Evolutionary conservation across 2,113 vertebrate species (phyloP), one percentile per base, ranked within the genome.

Genomic region (Toxotes chatareus): DNA sequence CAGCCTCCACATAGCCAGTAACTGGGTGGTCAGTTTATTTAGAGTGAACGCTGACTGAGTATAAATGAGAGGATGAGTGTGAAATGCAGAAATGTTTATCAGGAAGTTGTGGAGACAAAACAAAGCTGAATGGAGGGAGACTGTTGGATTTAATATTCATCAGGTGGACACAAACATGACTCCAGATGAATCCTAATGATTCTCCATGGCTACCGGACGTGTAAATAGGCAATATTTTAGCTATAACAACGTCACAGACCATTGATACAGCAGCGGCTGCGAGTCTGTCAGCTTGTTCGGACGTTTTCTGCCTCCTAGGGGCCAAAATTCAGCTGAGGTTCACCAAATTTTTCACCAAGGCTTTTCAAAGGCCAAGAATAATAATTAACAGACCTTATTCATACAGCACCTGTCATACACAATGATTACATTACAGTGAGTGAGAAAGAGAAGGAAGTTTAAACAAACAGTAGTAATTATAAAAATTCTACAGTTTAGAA

Each of bases 21-120:
- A 31, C 49, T 27, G 32, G 63, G 16, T 17, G 56, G 36, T n/a
- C 23, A 68, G 49, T 46, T 56, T 44, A 21, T 69, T 73, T n/a
- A 34, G 31, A 34, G 60, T 12, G 21, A 36, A 49, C 5, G 3
- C 42, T 42, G 59, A 40, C 51, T 1, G 42, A 23, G 60, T 36
- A 12, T 56, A 23, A 27, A 23, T 23, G 31, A 47, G 38, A 21
- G 17, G 5, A 19, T 44, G 49, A 51, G 21, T 11, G 53, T 36
- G 51, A 75, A 71, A 65, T 55, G 55, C 77, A 71, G 31, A 74
- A 42, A 49, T 65, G 53, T 71, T 63, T 14, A 38, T 59, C 42
- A 16, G 38, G 60, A 64, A 51, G n/a, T 16, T 8, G 44, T 27
- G 32, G 38, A 69, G 42, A 27, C 27, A 31, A 16, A 74, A 27